phyloP scores from a whole-genome alignment of 2,797 vertebrate genomes.

The Epinephelus malabaricus region DNA sequence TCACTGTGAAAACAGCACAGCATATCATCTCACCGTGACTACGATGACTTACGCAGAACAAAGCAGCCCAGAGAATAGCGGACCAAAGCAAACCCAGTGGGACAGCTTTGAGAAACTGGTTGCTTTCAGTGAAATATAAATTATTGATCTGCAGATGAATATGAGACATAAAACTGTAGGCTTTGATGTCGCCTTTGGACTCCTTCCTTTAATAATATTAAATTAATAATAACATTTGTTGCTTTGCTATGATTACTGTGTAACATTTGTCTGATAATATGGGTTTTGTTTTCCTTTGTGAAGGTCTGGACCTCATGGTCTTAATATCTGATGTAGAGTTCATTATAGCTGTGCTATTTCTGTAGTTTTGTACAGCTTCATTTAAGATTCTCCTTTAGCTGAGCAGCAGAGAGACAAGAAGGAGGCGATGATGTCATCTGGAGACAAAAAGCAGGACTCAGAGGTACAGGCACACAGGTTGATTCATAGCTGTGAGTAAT shows the following conservation, averaged over 20 bases:
- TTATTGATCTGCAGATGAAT: conserved; percentile 36
- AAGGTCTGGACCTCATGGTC: neutral
- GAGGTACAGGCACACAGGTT: too few relatives aligned
- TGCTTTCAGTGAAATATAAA: conserved; percentile 30
- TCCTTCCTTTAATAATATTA: neutral
- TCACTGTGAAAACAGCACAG: conserved; percentile 24
- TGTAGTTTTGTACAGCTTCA: neutral
- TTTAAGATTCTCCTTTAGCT: neutral
- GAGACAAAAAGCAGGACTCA: neutral
- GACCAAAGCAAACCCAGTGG: neutral
- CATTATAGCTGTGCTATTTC: neutral
- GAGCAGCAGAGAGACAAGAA: neutral
- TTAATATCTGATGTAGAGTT: neutral
- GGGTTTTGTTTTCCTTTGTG: neutral
- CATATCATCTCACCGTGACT: conserved; percentile 14
- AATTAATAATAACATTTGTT: too few relatives aligned
- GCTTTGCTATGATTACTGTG: neutral
- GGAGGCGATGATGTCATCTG: neutral
- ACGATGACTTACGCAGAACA: conserved; percentile 32
- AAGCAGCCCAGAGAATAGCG: conserved; percentile 24
- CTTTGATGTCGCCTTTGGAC: conserved; percentile 23
- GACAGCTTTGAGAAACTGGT: conserved; percentile 14
- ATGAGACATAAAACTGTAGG: neutral
- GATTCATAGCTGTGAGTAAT: neutral
- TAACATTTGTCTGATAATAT: neutral